Conservation (phyloP, 1,140 invertebrate species). For the Zaprionus tsacasi region DNA sequence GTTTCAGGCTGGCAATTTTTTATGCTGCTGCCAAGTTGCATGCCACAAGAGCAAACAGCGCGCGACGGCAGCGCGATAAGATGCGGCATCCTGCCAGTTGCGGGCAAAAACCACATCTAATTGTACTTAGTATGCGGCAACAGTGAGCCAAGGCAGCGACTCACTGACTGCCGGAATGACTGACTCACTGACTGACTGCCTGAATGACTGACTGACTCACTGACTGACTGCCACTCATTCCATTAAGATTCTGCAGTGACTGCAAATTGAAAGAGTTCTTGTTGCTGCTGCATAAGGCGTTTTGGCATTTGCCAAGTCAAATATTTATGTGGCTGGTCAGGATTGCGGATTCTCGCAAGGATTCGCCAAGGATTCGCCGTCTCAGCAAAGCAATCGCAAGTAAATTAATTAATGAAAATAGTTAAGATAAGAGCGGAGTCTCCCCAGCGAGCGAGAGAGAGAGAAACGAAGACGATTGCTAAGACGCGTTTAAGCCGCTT, state of each 20-base stretch:
- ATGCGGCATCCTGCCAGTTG: conserved; percentile 22
- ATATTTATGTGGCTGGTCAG: conserved; percentile 64
- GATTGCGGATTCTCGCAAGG: conserved; percentile 24
- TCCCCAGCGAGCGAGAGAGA: neutral
- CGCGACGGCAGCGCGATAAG: conserved; percentile 45
- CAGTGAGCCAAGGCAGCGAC: neutral
- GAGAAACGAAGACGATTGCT: neutral
- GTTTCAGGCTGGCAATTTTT: conserved; percentile 70
- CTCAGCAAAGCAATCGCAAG: conserved; percentile 60
- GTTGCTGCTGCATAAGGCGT: conserved; percentile 20
- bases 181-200: conserved; percentile 35
- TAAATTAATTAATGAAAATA: conserved; percentile 77
- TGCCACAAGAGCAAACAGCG: conserved; percentile 67
- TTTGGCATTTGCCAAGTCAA: conserved; percentile 58
- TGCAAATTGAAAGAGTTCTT: conserved; percentile 51
- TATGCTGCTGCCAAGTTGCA: conserved; percentile 55
- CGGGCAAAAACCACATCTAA: conserved; percentile 46
- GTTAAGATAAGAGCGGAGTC: conserved; percentile 23
- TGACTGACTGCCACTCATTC: conserved; percentile 50
- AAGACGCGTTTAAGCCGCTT: conserved; percentile 36
- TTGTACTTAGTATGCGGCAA: conserved; percentile 72
- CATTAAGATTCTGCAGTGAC: conserved; percentile 45
- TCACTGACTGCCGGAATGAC: conserved; percentile 6
- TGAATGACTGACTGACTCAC: conserved; percentile 37
- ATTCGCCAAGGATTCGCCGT: conserved; percentile 35